phyloP scores from a whole-genome alignment of 2,797 vertebrate species.

The Pagetopsis macropterus region DNA sequence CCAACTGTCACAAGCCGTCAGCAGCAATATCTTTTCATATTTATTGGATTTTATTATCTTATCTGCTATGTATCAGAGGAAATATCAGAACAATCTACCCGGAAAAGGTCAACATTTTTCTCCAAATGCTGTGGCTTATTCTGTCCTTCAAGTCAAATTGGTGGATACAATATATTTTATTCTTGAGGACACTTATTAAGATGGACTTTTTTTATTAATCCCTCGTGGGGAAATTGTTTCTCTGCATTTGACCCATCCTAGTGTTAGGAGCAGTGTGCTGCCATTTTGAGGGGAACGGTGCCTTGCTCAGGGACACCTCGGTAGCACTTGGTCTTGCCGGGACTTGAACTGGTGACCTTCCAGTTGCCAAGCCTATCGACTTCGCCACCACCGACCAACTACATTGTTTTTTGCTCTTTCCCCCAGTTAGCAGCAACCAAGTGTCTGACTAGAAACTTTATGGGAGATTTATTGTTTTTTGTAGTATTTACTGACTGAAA shows the following conservation, averaged over 20 bases:
- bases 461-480: slow-evolving; percentile 35
- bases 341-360: too few species aligned
- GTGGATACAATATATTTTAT: background rate
- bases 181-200: background rate
- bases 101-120: slow-evolving; percentile 3
- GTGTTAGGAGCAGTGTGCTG: too few species aligned
- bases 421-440: background rate
- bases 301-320: too few species aligned
- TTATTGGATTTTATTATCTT: slow-evolving; percentile 24
- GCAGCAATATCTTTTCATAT: slow-evolving; percentile 24
- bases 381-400: too few species aligned
- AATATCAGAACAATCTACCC: slow-evolving; percentile 15
- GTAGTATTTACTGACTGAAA: background rate
- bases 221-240: too few species aligned
- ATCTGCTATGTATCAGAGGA: slow-evolving; percentile 29
- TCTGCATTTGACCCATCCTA: too few species aligned
- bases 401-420: too few species aligned
- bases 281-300: too few species aligned
- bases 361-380: too few species aligned
- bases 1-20: slow-evolving; percentile 34
- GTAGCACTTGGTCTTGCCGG: too few species aligned
- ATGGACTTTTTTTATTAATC: too few species aligned
- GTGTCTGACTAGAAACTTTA: slow-evolving; percentile 62
- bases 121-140: slow-evolving; percentile 2
- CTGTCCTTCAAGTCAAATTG: slow-evolving; percentile 3